These are phyloP conservation scores for Clarias magur DNA, from an alignment of 2,113 vertebrate genomes.

Conservation along the genomic window DNA sequence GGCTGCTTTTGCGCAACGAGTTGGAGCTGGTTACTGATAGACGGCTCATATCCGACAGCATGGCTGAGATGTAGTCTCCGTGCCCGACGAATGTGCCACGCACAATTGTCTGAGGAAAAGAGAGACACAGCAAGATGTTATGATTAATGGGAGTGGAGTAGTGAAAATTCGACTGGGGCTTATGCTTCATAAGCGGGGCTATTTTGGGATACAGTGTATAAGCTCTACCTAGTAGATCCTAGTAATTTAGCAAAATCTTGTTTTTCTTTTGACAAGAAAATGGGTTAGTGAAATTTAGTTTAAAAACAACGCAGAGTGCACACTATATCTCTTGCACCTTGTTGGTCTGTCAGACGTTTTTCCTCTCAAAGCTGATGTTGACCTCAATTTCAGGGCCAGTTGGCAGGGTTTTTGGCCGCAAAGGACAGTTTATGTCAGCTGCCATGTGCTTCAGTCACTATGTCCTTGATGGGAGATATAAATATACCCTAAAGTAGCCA, in stretches of 20 bases:
- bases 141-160: constrained; percentile 39
- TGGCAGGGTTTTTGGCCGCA: constrained; percentile 18
- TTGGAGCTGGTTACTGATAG: constrained; percentile 95
- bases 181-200: constrained; percentile 22
- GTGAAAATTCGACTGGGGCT: constrained; percentile 22
- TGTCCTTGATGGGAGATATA: constrained; percentile 36
- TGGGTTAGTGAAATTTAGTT: neutral
- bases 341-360: neutral
- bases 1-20: constrained; percentile 88
- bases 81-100: constrained; percentile 87
- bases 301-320: neutral
- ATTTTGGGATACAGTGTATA: constrained; percentile 37
- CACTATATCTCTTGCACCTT: neutral
- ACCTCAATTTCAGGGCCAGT: neutral
- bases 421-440: constrained; percentile 39
- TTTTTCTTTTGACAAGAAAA: neutral
- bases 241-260: neutral
- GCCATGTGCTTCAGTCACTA: constrained; percentile 36
- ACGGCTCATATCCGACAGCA: constrained; percentile 93
- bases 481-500: constrained; percentile 55
- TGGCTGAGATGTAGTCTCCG: constrained; percentile 90
- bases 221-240: neutral
- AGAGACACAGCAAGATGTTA: neutral
- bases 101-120: constrained; percentile 84
- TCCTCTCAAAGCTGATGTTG: constrained; percentile 5